Evolutionary conservation across 2,113 vertebrate genomes (phyloP).

Genomic region (Caranx melampygus): DNA sequence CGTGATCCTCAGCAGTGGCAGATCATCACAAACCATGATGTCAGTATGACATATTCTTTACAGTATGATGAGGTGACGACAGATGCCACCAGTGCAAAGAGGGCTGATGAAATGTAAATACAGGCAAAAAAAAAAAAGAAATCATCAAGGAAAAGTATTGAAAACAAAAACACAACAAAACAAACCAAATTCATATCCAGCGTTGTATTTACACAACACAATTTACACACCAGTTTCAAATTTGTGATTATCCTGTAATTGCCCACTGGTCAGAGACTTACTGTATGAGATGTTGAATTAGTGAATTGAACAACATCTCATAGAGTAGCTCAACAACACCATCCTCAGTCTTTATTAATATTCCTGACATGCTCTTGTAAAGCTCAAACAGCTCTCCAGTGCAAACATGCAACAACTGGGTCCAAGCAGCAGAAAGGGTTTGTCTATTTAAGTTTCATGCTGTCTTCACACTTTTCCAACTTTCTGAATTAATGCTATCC

Average conservation of each 20-base stretch:
- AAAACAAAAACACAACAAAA: no score
- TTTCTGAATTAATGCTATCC: constrained; percentile 6
- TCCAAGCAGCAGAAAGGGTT: constrained; percentile 7
- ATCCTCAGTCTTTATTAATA: constrained; percentile 54
- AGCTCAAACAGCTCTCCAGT: constrained; percentile 23
- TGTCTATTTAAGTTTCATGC: not conserved
- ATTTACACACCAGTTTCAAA: not conserved
- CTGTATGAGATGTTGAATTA: no score
- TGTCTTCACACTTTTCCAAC: not conserved
- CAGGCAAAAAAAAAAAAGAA: not conserved
- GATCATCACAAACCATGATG: not conserved
- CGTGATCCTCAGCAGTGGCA: constrained; percentile 17
- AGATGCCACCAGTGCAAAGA: no score
- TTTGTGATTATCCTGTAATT: not conserved
- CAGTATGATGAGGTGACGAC: not conserved
- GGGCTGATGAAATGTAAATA: not conserved
- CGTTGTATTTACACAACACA: not conserved
- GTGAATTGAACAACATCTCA: not conserved
- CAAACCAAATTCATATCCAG: no score
- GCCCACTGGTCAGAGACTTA: no score
- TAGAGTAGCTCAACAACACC: constrained; percentile 21
- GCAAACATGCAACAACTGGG: constrained; percentile 5
- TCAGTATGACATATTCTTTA: not conserved
- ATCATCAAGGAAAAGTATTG: no score
- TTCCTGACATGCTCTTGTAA: constrained; percentile 26